These are phyloP conservation scores for Aleiodes leptofemur DNA, from an alignment of 2,888 invertebrate genomes.

Conservation along the genomic window DNA sequence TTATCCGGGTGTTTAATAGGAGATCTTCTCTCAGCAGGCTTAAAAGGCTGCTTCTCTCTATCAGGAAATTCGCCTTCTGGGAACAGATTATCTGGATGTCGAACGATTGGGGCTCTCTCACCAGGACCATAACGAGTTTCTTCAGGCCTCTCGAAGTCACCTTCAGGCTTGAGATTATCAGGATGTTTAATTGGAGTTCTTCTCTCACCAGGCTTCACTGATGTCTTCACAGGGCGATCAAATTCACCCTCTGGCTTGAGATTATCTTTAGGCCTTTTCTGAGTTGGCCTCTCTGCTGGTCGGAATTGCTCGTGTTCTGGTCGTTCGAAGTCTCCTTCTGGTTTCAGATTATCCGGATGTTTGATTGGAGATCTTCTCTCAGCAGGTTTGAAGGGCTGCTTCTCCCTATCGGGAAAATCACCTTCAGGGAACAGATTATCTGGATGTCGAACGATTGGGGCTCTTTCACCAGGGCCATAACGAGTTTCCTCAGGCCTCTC, in stretches of 20 bases:
- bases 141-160: conserved; percentile 78
- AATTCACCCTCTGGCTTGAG: conserved; percentile 75
- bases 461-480: conserved; percentile 73
- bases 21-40: conserved; percentile 57
- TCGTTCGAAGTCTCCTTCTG: conserved; percentile 78
- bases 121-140: conserved; percentile 72
- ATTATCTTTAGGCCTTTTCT: conserved; percentile 78
- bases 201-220: conserved; percentile 73
- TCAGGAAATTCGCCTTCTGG: conserved; percentile 76
- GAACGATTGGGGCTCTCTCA: conserved; percentile 80
- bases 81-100: conserved; percentile 80
- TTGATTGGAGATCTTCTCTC: conserved; percentile 72
- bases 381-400: conserved; percentile 70
- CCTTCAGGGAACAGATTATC: conserved; percentile 76
- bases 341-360: conserved; percentile 75
- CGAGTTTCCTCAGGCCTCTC: conserved; percentile 74
- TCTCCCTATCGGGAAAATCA: conserved; percentile 68
- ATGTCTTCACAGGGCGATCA: conserved; percentile 76
- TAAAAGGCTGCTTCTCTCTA: conserved; percentile 68
- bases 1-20: conserved; percentile 75
- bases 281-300: conserved; percentile 77
- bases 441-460: conserved; percentile 67
- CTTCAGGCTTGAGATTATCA: conserved; percentile 77
- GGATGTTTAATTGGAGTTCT: conserved; percentile 76
- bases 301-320: conserved; percentile 76